phyloP scores from a whole-genome alignment of 2,888 invertebrate genomes.

The Trachelus iudaicus region DNA sequence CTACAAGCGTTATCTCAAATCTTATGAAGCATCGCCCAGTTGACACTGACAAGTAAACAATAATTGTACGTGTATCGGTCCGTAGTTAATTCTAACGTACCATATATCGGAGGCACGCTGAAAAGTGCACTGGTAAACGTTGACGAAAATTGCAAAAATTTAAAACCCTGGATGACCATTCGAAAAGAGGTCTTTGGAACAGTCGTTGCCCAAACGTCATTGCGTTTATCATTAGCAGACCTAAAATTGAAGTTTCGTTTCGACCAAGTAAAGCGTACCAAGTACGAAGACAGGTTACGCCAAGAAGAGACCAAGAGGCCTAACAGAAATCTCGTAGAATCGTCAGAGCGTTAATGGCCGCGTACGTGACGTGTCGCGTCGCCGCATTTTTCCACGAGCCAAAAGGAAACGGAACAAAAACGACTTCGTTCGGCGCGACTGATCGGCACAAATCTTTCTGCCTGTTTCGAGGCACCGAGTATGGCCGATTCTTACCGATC shows the following conservation, averaged over 20 bases:
- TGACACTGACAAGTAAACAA: neutral
- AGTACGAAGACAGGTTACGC: neutral
- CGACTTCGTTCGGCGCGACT: neutral
- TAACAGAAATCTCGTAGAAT: neutral
- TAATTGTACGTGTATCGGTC: neutral
- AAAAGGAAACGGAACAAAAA: neutral
- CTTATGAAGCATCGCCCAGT: neutral
- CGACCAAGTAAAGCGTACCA: neutral
- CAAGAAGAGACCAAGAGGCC: neutral
- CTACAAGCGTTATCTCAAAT: neutral
- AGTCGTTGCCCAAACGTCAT: neutral
- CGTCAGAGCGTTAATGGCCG: neutral
- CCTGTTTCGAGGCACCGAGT: neutral
- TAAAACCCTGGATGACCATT: neutral
- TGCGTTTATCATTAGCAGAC: neutral
- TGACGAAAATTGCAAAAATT: neutral
- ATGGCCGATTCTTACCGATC: neutral
- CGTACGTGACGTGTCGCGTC: neutral
- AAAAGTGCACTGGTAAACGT: too few species aligned
- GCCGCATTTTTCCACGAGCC: neutral
- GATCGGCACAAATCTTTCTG: neutral
- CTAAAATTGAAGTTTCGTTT: neutral
- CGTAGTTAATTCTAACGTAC: neutral
- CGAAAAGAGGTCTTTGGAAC: too few species aligned
- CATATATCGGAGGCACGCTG: too few species aligned